A percentile compares a stretch with the other conserved stretches of the same genome.
Evolutionary conservation across 2,888 invertebrate genomes (phyloP).

Genomic region (Hypolimnas misippus): DNA sequence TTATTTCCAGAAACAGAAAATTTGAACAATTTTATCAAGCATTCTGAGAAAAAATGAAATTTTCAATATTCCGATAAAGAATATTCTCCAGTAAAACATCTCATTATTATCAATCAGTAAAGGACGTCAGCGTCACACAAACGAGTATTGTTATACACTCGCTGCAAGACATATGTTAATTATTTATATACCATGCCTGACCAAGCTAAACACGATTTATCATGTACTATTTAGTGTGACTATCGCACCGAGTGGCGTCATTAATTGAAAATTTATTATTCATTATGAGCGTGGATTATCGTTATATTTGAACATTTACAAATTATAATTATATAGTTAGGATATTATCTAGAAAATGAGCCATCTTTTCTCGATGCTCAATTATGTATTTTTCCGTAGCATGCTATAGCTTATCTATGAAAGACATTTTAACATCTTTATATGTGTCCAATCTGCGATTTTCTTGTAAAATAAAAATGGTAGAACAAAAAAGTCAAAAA

Average conservation of each 20-base stretch:
- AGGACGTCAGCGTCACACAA: neutral
- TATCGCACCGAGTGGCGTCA: conserved; percentile 36
- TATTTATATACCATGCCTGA: neutral
- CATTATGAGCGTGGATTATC: conserved; percentile 25
- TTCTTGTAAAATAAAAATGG: no score
- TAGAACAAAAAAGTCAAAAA: no score
- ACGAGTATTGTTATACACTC: neutral
- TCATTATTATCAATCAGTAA: no score
- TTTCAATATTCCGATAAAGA: no score
- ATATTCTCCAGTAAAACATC: no score
- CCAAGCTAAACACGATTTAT: conserved; percentile 21
- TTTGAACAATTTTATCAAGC: no score
- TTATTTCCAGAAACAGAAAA: no score
- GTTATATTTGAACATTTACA: neutral
- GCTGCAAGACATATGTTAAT: neutral
- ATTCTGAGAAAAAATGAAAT: no score
- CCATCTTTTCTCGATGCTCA: neutral
- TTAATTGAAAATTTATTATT: conserved; percentile 42
- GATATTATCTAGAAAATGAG: neutral
- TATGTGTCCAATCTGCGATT: no score
- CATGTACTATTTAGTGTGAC: conserved; percentile 23
- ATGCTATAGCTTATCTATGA: neutral
- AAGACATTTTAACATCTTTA: no score
- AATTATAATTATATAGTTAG: neutral
- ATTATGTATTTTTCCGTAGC: neutral